phyloP scores from a whole-genome alignment of 1,140 invertebrate species.

The Cryptotermes secundus region DNA sequence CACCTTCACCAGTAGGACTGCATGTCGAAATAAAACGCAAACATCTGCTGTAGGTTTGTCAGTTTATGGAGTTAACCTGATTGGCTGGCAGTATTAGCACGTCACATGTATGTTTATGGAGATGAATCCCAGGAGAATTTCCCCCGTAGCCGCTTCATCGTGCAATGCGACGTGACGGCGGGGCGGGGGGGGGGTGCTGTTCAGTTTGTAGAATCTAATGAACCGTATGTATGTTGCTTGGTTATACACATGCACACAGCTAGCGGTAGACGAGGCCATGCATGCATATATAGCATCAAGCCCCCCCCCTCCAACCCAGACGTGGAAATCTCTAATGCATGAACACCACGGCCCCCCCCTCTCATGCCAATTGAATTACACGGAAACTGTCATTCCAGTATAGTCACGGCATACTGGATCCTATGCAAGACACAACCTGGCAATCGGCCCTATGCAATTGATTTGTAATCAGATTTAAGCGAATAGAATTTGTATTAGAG shows the following conservation, averaged over 20 bases:
- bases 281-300: not conserved
- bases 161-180: not conserved
- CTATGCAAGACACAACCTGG: not conserved
- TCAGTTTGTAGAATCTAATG: constrained; percentile 32
- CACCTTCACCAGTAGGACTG: not conserved
- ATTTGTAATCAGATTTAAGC: not conserved
- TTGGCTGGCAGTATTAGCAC: constrained; percentile 29
- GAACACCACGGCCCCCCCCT: constrained; percentile 4
- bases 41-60: constrained; percentile 13
- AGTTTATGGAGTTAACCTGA: constrained; percentile 32
- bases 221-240: constrained; percentile 25
- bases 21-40: not conserved
- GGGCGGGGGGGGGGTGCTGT: not conserved
- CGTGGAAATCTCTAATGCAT: constrained; percentile 27
- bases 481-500: not conserved
- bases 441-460: not conserved
- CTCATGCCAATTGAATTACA: constrained; percentile 15
- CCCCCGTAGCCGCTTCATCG: not conserved
- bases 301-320: not conserved
- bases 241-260: constrained; percentile 22
- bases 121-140: constrained; percentile 28
- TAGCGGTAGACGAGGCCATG: not conserved
- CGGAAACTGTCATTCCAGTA: constrained; percentile 19
- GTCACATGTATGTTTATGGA: constrained; percentile 29
- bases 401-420: not conserved